phyloP scores from a whole-genome alignment of 2,888 invertebrate species.

The Drosophila kambysellisi region DNA sequence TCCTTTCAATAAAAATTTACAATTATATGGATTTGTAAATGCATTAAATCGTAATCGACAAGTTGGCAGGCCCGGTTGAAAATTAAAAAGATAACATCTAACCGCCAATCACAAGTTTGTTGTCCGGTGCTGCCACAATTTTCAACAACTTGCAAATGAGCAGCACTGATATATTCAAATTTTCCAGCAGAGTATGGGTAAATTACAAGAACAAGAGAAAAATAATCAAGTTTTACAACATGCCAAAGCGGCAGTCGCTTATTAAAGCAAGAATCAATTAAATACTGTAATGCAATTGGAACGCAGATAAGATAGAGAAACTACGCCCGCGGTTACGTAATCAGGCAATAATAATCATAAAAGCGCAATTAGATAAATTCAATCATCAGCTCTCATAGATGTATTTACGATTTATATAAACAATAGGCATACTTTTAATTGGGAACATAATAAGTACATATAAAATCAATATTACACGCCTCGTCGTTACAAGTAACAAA shows the following conservation, averaged over 20 bases:
- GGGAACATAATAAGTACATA: constrained; percentile 62
- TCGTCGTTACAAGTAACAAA: constrained; percentile 62
- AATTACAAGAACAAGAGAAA: background rate
- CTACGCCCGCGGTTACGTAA: constrained; percentile 8
- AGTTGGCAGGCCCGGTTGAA: background rate
- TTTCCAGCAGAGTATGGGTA: background rate
- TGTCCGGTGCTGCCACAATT: constrained; percentile 1
- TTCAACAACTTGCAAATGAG: background rate
- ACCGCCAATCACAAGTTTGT: background rate
- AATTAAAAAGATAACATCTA: background rate
- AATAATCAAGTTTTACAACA: background rate
- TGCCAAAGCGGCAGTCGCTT: background rate
- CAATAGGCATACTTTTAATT: constrained; percentile 56
- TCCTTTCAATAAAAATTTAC: background rate
- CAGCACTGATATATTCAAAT: background rate
- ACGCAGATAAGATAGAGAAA: constrained; percentile 21
- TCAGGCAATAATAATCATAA: constrained; percentile 12
- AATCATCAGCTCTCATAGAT: constrained; percentile 37
- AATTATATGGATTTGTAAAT: background rate
- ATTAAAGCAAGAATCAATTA: background rate
- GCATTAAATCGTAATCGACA: background rate
- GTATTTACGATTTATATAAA: constrained; percentile 48
- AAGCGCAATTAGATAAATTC: background rate
- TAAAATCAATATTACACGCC: constrained; percentile 56
- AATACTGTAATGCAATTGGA: constrained; percentile 1